Base-by-base conservation (phyloP, 2,113 vertebrate genomes). In the Sminthopsis crassicaudata region DNA sequence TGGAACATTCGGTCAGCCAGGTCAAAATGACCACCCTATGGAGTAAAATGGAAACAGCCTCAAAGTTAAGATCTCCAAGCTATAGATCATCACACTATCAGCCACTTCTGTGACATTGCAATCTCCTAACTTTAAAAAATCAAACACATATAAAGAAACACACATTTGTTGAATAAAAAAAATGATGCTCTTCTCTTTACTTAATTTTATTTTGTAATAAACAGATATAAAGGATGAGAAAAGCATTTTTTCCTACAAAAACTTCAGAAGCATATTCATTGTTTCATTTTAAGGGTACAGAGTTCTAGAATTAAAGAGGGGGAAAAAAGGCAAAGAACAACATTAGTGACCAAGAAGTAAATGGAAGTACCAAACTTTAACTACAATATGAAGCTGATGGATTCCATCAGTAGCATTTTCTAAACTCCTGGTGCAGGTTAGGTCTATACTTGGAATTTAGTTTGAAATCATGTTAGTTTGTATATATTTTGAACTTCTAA, bases 1-100 rank as follows among this genome's bases (percentile, higher is more conserved):
- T 99, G 99, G 98, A 99, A 99, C 99, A 99, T 99, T 91, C 99
- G 98, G 98, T 99, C 99, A 0, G 99, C 99, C 98, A 99, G 98
- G 98, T 99, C 99, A 1, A 99, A 99, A 96, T 99, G 99, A 6
- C 99, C 99, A 0, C 99, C 99, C 99, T 99, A 98, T 0, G 1
- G 9, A 96, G 96, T 50, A 91, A n/a, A 98, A 92, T 0, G 0
- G 97, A 55, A 76, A 91, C 36, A 19, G 14, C 19, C 1, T 84
- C 67, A 84, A 42, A 84, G n/a, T 5, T 42, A 6, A 42, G 67
- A n/a, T 0, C 0, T 91, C 95, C 93, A 51, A 60, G 0, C 30
- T 2, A 67, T 4, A 14, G 12, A 36, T 4, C 7, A 67, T 12
- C 60, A 67, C 10, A 36, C n/a, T 12, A 36, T 5, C 1, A 5